A percentile compares a stretch with the other conserved stretches of the same genome.
Conservation (phyloP, 37 sponge, comb jelly and placozoan genomes). For the Oscarella lobularis region DNA sequence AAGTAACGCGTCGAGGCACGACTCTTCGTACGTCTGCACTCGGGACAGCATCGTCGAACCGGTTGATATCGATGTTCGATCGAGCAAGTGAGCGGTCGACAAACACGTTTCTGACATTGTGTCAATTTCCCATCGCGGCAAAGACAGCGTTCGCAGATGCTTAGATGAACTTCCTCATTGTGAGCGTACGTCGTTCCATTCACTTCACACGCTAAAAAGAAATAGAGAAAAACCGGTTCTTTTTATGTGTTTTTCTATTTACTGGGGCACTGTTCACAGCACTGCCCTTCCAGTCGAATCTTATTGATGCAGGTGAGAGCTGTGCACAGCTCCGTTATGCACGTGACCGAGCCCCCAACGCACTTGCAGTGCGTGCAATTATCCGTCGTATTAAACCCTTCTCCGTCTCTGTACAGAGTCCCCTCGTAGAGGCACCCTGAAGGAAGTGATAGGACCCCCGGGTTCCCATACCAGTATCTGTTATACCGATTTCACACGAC, state of each 20-base stretch:
- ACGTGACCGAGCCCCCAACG: neutral
- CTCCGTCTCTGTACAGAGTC: neutral
- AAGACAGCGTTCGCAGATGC: neutral
- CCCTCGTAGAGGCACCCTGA: neutral
- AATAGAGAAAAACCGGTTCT: neutral
- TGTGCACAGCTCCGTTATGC: neutral
- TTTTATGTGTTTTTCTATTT: neutral
- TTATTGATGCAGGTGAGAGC: neutral
- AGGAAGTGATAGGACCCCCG: too few relatives aligned
- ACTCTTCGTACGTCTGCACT: neutral
- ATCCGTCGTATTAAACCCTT: neutral
- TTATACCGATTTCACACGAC: neutral
- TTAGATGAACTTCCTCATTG: neutral
- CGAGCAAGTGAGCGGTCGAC: neutral
- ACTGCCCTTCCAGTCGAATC: neutral
- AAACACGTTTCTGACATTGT: neutral
- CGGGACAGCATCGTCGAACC: neutral
- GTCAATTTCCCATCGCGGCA: neutral
- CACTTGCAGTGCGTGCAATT: neutral
- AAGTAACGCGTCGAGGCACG: too few relatives aligned
- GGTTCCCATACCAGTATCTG: too few relatives aligned
- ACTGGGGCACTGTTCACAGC: neutral
- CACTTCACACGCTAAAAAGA: neutral
- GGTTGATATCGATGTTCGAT: neutral
- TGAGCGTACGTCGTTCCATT: neutral